A percentile compares a stretch with the other conserved stretches of the same genome.
These are phyloP conservation scores for Gephyroberyx darwinii DNA, from an alignment of 2,797 vertebrate species.

Conservation along the genomic window DNA sequence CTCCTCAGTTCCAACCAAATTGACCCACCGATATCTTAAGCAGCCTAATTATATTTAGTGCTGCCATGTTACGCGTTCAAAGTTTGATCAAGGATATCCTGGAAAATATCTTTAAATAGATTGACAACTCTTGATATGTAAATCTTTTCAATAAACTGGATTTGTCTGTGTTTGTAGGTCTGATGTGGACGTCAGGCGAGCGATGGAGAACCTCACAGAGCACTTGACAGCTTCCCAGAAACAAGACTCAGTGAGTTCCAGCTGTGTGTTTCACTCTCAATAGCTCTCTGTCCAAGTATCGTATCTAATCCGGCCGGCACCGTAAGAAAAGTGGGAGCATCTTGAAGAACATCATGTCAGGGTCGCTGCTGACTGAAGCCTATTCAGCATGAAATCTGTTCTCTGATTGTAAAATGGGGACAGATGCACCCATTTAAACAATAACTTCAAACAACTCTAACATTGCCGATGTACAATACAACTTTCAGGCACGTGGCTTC, in stretches of 20 bases:
- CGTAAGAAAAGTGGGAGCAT: conserved; percentile 12
- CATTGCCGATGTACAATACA: conserved; percentile 29
- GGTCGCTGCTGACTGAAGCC: conserved; percentile 33
- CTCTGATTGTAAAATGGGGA: conserved; percentile 1
- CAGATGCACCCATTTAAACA: conserved; percentile 7
- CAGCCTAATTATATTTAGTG: conserved; percentile 37
- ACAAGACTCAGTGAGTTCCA: conserved; percentile 86
- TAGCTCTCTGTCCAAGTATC: conserved; percentile 4
- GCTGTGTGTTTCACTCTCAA: conserved; percentile 30
- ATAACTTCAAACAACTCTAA: conserved; percentile 23
- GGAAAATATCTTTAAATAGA: conserved; percentile 26
- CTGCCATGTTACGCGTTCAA: conserved; percentile 43
- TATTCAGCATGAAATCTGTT: conserved; percentile 26
- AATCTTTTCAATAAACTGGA: conserved; percentile 28
- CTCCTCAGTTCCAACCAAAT: conserved; percentile 30
- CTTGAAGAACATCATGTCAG: conserved; percentile 12
- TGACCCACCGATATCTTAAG: conserved; percentile 39
- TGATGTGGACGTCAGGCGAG: conserved; percentile 88
- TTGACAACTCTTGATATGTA: conserved; percentile 19
- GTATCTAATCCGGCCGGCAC: conserved; percentile 17
- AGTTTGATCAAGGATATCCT: conserved; percentile 41
- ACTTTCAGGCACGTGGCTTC: conserved; percentile 33
- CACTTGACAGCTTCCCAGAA: conserved; percentile 82
- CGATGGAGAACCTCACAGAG: conserved; percentile 85
- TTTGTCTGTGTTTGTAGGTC: conserved; percentile 75